Evolutionary conservation across 2,113 vertebrate species (phyloP).

Genomic region (Peromyscus polionotus): DNA sequence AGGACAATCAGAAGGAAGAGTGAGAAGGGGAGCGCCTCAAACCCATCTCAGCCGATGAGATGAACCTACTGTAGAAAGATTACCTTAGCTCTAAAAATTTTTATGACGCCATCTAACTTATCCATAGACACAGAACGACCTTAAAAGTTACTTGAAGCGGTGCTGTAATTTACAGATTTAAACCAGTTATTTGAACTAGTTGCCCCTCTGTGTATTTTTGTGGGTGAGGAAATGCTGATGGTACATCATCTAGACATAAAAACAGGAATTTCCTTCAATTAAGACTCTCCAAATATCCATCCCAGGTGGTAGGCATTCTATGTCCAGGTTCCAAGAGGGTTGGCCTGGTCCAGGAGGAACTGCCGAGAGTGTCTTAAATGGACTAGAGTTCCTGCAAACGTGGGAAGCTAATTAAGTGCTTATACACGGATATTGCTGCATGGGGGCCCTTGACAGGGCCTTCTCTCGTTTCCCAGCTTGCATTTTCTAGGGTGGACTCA

Average conservation of each 20-base stretch:
- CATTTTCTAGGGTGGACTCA: conserved; percentile 82
- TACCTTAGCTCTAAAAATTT: conserved; percentile 85
- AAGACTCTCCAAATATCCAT: conserved; percentile 84
- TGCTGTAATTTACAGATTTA: conserved; percentile 86
- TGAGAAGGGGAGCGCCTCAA: conserved; percentile 18
- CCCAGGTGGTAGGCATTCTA: conserved; percentile 78
- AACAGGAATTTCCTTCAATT: conserved; percentile 87
- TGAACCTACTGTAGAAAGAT: conserved; percentile 74
- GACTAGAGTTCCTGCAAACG: conserved; percentile 82
- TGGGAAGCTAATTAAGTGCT: conserved; percentile 87
- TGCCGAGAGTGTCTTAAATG: conserved; percentile 85
- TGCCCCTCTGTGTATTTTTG: conserved; percentile 81
- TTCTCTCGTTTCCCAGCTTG: conserved; percentile 79
- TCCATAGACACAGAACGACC: conserved; percentile 81
- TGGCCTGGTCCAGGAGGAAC: conserved; percentile 53
- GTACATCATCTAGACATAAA: conserved; percentile 85
- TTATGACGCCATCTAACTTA: conserved; percentile 83
- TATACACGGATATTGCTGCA: conserved; percentile 80
- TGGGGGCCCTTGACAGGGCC: conserved; percentile 81
- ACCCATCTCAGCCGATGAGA: conserved; percentile 63
- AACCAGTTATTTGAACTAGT: conserved; percentile 85
- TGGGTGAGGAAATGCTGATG: conserved; percentile 82
- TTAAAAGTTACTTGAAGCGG: conserved; percentile 86
- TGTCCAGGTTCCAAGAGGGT: conserved; percentile 75
- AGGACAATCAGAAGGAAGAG: conserved; percentile 51